These are phyloP conservation scores for Acyrthosiphon pisum DNA, from an alignment of 1,140 invertebrate species.

Conservation along the genomic window DNA sequence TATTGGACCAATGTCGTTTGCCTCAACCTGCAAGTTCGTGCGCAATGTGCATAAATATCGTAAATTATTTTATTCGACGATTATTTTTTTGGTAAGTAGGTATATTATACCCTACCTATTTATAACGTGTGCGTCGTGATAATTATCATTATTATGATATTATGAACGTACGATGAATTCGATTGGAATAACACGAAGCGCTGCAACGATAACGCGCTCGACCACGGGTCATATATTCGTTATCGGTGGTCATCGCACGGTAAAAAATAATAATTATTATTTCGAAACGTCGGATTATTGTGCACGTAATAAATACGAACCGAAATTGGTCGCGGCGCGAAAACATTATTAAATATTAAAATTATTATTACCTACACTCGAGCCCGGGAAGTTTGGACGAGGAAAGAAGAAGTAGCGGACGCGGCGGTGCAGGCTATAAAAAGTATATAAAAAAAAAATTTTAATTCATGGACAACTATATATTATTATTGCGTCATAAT, in stretches of 20 bases:
- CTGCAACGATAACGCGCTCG: background rate
- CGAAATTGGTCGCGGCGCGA: background rate
- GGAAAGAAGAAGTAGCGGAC: background rate
- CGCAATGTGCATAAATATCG: background rate
- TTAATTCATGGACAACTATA: background rate
- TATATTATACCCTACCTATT: background rate
- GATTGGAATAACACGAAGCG: background rate
- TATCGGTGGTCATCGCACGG: background rate
- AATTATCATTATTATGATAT: background rate
- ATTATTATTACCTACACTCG: background rate
- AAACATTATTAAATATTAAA: background rate
- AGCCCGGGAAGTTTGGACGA: background rate
- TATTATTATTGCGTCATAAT: background rate
- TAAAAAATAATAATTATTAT: conserved; percentile 6
- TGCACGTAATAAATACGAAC: background rate
- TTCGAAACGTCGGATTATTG: background rate
- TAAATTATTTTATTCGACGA: background rate
- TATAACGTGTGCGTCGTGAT: background rate
- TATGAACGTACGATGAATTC: background rate
- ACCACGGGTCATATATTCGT: background rate
- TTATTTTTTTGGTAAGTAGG: background rate
- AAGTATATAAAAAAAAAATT: background rate
- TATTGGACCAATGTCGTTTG: background rate
- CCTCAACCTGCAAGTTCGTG: background rate
- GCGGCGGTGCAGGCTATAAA: too few relatives aligned